Conservation (phyloP, 2,888 invertebrate genomes). For the Ophioninae sp. region DNA sequence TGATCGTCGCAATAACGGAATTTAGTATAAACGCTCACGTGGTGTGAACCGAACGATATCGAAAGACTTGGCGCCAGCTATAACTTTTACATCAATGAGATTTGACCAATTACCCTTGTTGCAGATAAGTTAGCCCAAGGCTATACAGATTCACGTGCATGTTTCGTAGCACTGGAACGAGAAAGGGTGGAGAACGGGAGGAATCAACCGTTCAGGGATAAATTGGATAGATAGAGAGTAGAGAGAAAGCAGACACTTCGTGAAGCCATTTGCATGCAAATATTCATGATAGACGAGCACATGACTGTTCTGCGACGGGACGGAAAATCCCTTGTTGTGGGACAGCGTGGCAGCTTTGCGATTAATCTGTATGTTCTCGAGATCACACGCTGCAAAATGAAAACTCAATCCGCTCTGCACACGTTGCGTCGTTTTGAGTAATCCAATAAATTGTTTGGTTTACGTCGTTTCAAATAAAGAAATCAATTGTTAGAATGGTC, state of each 20-base stretch:
- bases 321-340: slow-evolving; percentile 56
- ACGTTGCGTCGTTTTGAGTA: not conserved
- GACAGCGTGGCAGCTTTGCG: slow-evolving; percentile 54
- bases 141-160: not conserved
- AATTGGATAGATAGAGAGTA: slow-evolving; percentile 19
- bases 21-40: not conserved
- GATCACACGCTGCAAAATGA: slow-evolving; percentile 4
- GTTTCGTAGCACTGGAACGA: not conserved
- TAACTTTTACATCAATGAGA: slow-evolving; percentile 1
- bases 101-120: slow-evolving; percentile 14
- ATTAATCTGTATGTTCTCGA: slow-evolving; percentile 44
- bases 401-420: not conserved
- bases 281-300: slow-evolving; percentile 53
- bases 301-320: slow-evolving; percentile 51
- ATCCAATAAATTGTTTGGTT: not conserved
- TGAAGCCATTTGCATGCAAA: slow-evolving; percentile 63
- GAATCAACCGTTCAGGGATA: slow-evolving; percentile 5
- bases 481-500: not conserved
- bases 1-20: not conserved
- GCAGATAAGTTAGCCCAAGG: slow-evolving; percentile 12
- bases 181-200: not conserved
- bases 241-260: slow-evolving; percentile 29
- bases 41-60: not conserved
- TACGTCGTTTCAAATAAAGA: not conserved
- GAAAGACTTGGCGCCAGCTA: not conserved